Conservation (phyloP, 2,888 invertebrate genomes). For the Agrotis segetum region DNA sequence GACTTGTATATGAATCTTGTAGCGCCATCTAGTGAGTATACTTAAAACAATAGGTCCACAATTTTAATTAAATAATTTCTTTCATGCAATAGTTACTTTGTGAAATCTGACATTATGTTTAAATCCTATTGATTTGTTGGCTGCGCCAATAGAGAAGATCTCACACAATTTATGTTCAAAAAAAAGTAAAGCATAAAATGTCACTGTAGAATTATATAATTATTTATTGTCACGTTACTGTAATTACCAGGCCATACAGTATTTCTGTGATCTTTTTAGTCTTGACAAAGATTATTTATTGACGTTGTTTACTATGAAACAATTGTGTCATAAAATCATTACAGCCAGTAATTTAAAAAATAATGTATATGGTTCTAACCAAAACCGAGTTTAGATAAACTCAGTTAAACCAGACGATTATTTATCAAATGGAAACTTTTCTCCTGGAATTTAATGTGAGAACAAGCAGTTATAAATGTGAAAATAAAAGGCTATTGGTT, state of each 20-base stretch:
- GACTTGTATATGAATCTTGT: slow-evolving; percentile 35
- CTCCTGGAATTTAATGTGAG: not conserved
- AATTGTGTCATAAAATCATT: slow-evolving; percentile 63
- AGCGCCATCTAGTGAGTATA: slow-evolving; percentile 63
- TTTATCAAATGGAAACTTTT: not conserved
- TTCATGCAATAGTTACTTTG: not conserved
- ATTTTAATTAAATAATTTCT: slow-evolving; percentile 2
- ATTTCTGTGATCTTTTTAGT: slow-evolving; percentile 73
- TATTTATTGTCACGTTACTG: slow-evolving; percentile 51
- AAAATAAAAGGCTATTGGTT: not conserved
- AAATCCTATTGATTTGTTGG: slow-evolving; percentile 27
- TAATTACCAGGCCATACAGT: slow-evolving; percentile 67
- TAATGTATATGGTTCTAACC: slow-evolving; percentile 27
- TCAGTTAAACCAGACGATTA: not conserved
- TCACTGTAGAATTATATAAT: slow-evolving; percentile 47
- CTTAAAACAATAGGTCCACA: slow-evolving; percentile 34
- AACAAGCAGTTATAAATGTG: not conserved
- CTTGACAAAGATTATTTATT: slow-evolving; percentile 57
- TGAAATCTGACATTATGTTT: slow-evolving; percentile 13
- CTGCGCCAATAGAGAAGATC: slow-evolving; percentile 51
- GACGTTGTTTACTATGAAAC: slow-evolving; percentile 50
- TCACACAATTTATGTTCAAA: slow-evolving; percentile 51
- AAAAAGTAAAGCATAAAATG: slow-evolving; percentile 36
- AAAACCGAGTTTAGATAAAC: slow-evolving; percentile 23
- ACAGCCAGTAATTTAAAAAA: slow-evolving; percentile 49